Evolutionary conservation across 2,888 invertebrate species (phyloP).

Genomic region (Rambutsinella grinnellia): DNA sequence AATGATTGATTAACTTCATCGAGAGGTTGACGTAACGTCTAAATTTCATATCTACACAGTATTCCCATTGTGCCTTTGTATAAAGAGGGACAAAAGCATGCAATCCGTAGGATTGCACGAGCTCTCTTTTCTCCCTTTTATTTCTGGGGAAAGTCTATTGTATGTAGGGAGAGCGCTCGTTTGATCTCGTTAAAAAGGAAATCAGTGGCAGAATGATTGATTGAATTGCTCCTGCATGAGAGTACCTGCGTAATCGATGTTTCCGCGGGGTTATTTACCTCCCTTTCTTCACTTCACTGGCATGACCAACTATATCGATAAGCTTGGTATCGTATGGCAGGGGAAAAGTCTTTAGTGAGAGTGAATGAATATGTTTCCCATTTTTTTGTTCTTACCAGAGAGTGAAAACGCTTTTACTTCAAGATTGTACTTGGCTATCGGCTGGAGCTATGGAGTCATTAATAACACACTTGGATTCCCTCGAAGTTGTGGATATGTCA

Average conservation of each 20-base stretch:
- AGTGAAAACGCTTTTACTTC: slow-evolving; percentile 73
- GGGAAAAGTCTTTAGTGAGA: no score
- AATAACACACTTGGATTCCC: slow-evolving; percentile 74
- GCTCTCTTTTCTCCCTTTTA: no score
- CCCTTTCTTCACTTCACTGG: background rate
- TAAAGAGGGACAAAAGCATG: background rate
- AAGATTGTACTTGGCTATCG: slow-evolving; percentile 77
- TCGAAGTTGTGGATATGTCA: slow-evolving; percentile 76
- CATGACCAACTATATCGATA: no score
- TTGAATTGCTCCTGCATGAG: background rate
- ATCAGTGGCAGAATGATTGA: slow-evolving; percentile 33
- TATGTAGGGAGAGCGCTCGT: background rate
- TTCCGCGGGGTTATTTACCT: no score
- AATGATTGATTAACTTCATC: slow-evolving; percentile 16
- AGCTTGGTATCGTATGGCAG: no score
- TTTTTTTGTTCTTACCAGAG: slow-evolving; percentile 67
- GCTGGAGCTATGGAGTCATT: slow-evolving; percentile 76
- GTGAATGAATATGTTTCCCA: background rate
- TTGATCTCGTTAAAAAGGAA: slow-evolving; percentile 28
- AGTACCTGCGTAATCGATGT: slow-evolving; percentile 5
- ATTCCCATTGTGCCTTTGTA: background rate
- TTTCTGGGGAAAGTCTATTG: no score
- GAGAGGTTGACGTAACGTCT: slow-evolving; percentile 1
- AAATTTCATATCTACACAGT: slow-evolving; percentile 4
- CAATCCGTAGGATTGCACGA: no score